Evolutionary conservation across 2,888 invertebrate genomes (phyloP).

Genomic region (Meghimatium bilineatum): DNA sequence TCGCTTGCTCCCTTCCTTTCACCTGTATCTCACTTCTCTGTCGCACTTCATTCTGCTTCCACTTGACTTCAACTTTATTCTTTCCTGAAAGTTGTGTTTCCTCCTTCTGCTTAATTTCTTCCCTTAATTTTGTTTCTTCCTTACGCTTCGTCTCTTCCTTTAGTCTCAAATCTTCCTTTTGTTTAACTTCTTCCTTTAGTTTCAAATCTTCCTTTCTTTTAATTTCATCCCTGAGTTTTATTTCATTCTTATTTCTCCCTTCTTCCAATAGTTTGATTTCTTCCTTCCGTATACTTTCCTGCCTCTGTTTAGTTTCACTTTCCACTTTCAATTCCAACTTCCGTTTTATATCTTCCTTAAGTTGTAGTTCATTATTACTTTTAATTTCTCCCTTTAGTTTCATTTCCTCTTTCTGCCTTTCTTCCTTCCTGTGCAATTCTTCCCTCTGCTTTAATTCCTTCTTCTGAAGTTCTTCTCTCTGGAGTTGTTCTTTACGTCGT

Average conservation of each 20-base stretch:
- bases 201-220: background rate
- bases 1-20: background rate
- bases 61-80: background rate
- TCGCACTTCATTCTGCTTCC: background rate
- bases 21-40: background rate
- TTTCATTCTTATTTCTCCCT: background rate
- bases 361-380: background rate
- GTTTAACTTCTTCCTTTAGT: background rate
- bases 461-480: background rate
- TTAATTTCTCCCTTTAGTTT: background rate
- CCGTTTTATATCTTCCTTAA: background rate
- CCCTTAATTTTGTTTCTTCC: background rate
- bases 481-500: conserved; percentile 12
- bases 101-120: background rate
- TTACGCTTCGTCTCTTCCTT: background rate
- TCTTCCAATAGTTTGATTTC: background rate
- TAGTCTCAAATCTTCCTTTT: background rate
- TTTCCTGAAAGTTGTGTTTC: background rate
- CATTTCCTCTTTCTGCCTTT: background rate
- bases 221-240: background rate
- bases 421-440: background rate
- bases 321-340: background rate
- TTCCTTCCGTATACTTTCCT: background rate
- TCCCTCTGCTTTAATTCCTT: background rate
- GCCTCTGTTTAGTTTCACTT: background rate